Conservation (phyloP, 2,797 vertebrate species). For the Hypotaenidia okinawae region DNA sequence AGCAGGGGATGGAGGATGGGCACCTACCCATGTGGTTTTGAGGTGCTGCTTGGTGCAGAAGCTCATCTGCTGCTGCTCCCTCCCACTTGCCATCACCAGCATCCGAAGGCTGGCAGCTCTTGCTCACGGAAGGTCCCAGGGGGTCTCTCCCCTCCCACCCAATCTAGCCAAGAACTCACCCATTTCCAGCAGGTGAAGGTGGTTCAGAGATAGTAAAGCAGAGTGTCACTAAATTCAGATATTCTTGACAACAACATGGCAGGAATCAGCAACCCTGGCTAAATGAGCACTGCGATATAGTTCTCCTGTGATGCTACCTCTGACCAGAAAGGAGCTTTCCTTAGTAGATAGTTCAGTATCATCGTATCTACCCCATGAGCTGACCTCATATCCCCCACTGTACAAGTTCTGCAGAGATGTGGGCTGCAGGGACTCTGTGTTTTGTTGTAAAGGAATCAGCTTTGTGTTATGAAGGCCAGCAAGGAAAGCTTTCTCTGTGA, state of each 20-base stretch:
- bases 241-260: background rate
- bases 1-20: background rate
- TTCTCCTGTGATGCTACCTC: background rate
- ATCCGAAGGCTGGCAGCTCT: rapidly evolving
- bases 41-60: background rate
- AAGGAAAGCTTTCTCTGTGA: background rate
- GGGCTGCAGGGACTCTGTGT: rapidly evolving
- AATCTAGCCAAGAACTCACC: background rate
- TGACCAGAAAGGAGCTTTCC: background rate
- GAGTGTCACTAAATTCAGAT: background rate
- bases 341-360: background rate
- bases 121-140: rapidly evolving
- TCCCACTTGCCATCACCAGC: background rate
- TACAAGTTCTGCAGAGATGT: background rate
- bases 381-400: background rate
- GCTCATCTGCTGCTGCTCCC: background rate
- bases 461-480: background rate
- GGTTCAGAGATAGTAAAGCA: background rate
- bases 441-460: background rate
- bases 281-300: background rate
- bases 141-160: background rate
- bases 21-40: rapidly evolving
- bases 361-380: background rate
- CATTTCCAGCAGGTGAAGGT: background rate
- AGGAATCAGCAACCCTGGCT: background rate